Evolutionary conservation across 2,797 vertebrate species (phyloP).

Genomic region (Cygnus olor): DNA sequence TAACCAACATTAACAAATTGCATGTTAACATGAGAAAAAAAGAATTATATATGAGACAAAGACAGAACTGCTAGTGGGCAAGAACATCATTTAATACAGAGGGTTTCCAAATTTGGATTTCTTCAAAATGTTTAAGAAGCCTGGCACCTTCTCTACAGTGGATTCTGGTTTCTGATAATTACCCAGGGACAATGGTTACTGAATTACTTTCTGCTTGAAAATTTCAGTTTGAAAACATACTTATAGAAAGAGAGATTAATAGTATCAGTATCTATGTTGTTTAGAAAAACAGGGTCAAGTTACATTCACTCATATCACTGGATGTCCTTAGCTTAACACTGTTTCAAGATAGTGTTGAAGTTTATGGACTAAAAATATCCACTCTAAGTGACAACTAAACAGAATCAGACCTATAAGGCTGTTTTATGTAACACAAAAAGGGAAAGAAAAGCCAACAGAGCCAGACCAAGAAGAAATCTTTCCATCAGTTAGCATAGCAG

Average conservation of each 20-base stretch:
- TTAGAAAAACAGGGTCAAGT: constrained; percentile 6
- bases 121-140: not conserved
- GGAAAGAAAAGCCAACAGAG: not conserved
- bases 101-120: not conserved
- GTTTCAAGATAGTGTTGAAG: constrained; percentile 36
- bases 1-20: not conserved
- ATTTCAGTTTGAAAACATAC: not conserved
- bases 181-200: not conserved
- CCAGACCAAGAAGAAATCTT: not conserved
- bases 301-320: not conserved
- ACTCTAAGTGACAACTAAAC: not conserved
- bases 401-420: not conserved
- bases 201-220: not conserved
- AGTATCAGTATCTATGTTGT: not conserved
- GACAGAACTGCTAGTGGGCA: not conserved
- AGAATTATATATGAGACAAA: not conserved
- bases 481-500: not conserved
- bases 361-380: constrained; percentile 50
- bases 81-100: not conserved
- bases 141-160: not conserved
- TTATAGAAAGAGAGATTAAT: not conserved
- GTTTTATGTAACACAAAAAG: not conserved
- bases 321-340: constrained; percentile 23
- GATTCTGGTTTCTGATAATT: not conserved
- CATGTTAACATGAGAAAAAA: not conserved